Conservation (phyloP, 2,797 vertebrate genomes). For the Eulemur rubriventer region DNA sequence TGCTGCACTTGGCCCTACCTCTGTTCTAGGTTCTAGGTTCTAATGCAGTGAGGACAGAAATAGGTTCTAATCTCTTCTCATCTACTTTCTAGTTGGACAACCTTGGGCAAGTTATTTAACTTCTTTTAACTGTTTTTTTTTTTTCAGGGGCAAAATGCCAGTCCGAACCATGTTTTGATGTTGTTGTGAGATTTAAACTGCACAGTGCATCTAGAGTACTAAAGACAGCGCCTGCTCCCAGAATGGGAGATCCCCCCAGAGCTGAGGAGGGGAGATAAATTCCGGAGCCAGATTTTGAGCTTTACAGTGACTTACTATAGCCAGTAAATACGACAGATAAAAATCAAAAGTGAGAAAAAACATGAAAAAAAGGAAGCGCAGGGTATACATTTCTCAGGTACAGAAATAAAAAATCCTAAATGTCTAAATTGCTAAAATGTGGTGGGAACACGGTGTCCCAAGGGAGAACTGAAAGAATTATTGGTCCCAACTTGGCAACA, state of each 20-base stretch:
- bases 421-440: background rate
- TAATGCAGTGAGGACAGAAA: background rate
- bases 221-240: background rate
- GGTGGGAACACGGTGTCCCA: background rate
- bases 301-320: background rate
- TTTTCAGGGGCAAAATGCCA: background rate
- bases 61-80: background rate
- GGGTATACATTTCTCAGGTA: fast-evolving
- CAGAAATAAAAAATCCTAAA: background rate
- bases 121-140: background rate
- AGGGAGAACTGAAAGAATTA: background rate
- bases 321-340: background rate
- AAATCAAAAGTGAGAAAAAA: background rate
- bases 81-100: background rate
- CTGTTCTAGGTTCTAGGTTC: background rate
- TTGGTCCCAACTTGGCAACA: fast-evolving
- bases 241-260: background rate
- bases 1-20: background rate
- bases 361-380: background rate
- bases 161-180: too few relatives aligned
- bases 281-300: background rate
- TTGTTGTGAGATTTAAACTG: background rate
- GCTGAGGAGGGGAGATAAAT: background rate
- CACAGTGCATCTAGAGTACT: background rate
- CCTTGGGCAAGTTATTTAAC: background rate